Evolutionary conservation across 2,797 vertebrate genomes (phyloP).

Genomic region (Chrysocyon brachyurus): DNA sequence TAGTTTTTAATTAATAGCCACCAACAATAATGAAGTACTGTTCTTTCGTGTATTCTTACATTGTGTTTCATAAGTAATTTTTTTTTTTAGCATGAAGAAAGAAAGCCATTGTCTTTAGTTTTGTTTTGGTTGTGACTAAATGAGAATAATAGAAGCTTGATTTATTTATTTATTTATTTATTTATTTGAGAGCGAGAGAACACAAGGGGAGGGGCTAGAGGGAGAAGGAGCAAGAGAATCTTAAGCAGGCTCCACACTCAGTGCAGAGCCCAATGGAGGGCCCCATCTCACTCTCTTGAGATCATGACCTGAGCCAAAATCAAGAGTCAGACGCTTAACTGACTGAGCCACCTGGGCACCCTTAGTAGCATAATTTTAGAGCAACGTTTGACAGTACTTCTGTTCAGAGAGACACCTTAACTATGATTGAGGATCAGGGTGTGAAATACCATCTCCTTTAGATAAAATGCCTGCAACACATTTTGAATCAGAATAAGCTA

Average conservation of each 20-base stretch:
- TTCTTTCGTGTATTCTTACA: background rate
- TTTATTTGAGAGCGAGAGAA: background rate
- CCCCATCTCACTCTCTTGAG: background rate
- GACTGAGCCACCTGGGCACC: background rate
- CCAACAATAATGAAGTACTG: background rate
- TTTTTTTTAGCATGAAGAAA: background rate
- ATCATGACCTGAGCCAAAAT: background rate
- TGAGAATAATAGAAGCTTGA: background rate
- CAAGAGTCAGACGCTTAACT: background rate
- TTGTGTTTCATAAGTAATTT: background rate
- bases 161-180: background rate
- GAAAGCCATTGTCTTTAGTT: background rate
- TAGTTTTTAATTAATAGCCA: background rate
- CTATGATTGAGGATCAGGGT: background rate
- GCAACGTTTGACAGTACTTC: background rate
- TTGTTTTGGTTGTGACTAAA: background rate
- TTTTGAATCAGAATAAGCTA: background rate
- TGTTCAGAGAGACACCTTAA: background rate
- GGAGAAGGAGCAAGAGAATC: background rate
- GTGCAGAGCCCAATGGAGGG: background rate
- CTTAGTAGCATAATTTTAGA: background rate
- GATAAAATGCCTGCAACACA: background rate
- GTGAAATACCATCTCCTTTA: background rate
- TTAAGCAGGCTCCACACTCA: background rate
- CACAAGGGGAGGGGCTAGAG: background rate